phyloP scores from a whole-genome alignment of 2,888 invertebrate genomes.

The Drosophila testacea region DNA sequence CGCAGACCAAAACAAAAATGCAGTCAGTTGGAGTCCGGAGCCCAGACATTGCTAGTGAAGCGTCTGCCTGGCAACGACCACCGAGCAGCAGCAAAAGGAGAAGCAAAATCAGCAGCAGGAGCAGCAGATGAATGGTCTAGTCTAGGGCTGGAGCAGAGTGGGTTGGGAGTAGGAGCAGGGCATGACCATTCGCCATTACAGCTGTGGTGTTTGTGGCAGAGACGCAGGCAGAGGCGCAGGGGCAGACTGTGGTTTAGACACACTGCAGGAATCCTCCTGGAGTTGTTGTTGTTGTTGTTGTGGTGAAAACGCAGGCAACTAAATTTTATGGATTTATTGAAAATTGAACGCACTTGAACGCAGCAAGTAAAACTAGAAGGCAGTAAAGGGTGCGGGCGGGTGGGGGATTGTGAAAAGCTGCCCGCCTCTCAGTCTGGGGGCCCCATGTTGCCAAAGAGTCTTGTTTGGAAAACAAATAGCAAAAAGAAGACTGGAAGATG shows the following conservation, averaged over 20 bases:
- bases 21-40: slow-evolving; percentile 55
- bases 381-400: neutral
- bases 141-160: slow-evolving; percentile 19
- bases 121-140: slow-evolving; percentile 30
- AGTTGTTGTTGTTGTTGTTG: slow-evolving; percentile 31
- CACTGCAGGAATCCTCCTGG: slow-evolving; percentile 43
- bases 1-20: slow-evolving; percentile 74
- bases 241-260: slow-evolving; percentile 47
- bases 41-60: slow-evolving; percentile 62
- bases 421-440: slow-evolving; percentile 71
- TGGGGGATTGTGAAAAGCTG: slow-evolving; percentile 5
- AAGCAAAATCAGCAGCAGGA: slow-evolving; percentile 37
- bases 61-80: slow-evolving; percentile 57
- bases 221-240: slow-evolving; percentile 8
- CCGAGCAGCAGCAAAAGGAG: slow-evolving; percentile 44
- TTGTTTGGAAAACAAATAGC: slow-evolving; percentile 75
- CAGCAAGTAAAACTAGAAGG: slow-evolving; percentile 10
- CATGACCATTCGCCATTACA: slow-evolving; percentile 27
- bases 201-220: slow-evolving; percentile 42
- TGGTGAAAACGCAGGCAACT: slow-evolving; percentile 44
- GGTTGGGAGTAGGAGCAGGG: slow-evolving; percentile 21
- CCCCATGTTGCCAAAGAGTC: slow-evolving; percentile 58
- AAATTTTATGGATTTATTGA: slow-evolving; percentile 77
- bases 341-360: slow-evolving; percentile 77
- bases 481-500: slow-evolving; percentile 37